Evolutionary conservation across 2,888 invertebrate genomes (phyloP), one percentile per base, ranked within the genome.

Genomic region (Alsophila aescularia): DNA sequence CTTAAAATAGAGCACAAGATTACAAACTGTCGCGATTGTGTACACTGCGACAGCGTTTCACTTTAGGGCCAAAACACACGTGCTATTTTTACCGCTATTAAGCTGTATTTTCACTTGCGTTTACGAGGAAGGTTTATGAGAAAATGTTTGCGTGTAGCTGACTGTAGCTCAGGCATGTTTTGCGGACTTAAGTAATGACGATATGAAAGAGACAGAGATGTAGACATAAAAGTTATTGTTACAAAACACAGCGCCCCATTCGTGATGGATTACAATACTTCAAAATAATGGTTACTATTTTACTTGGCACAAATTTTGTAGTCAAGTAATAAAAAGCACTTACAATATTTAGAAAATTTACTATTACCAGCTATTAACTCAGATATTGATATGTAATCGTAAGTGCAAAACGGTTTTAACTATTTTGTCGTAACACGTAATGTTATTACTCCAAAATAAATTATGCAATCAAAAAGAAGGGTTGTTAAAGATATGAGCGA

Each of bases 31-130:
- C 43, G 31, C 6, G 14, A 10, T 12, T 15, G 8, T 50, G 34
- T 52, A 49, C 36, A 54, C 16, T 31, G 56, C 41, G 24, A 24
- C 31, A 44, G 32, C 58, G 67, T 67, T 67, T 67, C 70, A n/a
- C 63, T 70, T 71, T 70, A 76, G 69, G 63, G 67, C 67, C 68
- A 66, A 62, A 61, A 62, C 67, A 69, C 66, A 73, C 66, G 67
- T 69, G 69, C 67, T 66, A 69, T 62, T 59, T 62, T 56, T 58
- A 64, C 59, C 64, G 53, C 52, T 53, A 43, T 52, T 58, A 58
- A 43, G 44, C 52, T 60, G 62, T 65, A 53, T 62, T 62, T 58
- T 56, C 41, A 42, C 40, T 42, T 52, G 50, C 40, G 53, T 65
- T 59, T 60, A 62, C 52, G 60, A 59, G 45, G 43, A 49, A 42